Percentiles rank a stretch among this genome's conserved stretches.
Evolutionary conservation across 2,797 vertebrate genomes (phyloP).

Genomic region (Psittacula derbiana): DNA sequence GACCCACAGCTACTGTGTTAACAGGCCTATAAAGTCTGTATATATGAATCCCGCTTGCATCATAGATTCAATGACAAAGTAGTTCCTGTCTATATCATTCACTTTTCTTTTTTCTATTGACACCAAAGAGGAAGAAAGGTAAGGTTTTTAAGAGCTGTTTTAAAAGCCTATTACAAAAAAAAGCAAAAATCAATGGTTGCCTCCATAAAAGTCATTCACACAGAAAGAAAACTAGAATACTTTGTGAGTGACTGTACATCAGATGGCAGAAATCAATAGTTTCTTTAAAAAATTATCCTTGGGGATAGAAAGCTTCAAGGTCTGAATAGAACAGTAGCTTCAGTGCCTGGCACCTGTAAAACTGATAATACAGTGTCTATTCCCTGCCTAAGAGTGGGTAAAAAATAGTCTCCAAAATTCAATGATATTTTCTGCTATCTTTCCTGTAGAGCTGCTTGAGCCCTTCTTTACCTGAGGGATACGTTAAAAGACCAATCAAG

Average conservation of each 20-base stretch:
- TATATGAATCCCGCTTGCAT: background rate
- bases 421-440: background rate
- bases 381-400: background rate
- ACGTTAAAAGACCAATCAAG: background rate
- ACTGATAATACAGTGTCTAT: conserved; percentile 50
- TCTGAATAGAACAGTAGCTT: conserved; percentile 27
- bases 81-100: background rate
- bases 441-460: background rate
- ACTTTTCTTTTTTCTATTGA: background rate
- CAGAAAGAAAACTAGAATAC: conserved; percentile 39
- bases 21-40: background rate
- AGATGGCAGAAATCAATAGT: conserved; percentile 60
- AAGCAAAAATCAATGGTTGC: conserved; percentile 38
- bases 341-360: background rate
- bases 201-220: conserved; percentile 26
- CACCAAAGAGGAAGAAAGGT: background rate
- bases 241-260: conserved; percentile 31
- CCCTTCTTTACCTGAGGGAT: background rate
- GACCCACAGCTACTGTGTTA: background rate
- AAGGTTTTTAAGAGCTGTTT: conserved; percentile 23
- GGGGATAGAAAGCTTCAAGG: conserved; percentile 34
- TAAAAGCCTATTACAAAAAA: background rate
- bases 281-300: conserved; percentile 30
- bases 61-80: background rate
- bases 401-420: conserved; percentile 28